phyloP scores from a whole-genome alignment of 2,888 invertebrate genomes.

The Eupeodes latifasciatus region DNA sequence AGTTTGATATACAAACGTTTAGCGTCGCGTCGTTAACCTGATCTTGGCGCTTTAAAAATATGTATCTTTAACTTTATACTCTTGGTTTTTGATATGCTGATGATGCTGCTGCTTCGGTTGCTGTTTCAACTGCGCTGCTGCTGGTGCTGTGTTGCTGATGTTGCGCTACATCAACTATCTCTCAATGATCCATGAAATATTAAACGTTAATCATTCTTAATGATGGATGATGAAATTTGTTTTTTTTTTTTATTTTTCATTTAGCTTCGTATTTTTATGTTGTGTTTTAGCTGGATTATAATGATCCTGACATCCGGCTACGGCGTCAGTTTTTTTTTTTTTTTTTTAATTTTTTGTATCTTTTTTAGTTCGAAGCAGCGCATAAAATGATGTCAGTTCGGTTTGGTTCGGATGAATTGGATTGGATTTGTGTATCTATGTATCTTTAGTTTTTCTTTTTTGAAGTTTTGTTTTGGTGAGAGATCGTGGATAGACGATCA shows the following conservation, averaged over 20 bases:
- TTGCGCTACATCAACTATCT: constrained; percentile 47
- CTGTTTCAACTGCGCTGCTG: not conserved
- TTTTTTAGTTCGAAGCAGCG: constrained; percentile 24
- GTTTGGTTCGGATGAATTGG: constrained; percentile 39
- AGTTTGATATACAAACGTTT: constrained; percentile 74
- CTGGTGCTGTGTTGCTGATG: constrained; percentile 23
- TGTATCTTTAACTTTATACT: not conserved
- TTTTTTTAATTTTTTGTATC: not conserved
- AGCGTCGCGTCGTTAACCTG: constrained; percentile 70
- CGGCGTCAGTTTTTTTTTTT: constrained; percentile 41
- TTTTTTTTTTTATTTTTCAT: constrained; percentile 34
- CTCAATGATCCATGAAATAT: constrained; percentile 72
- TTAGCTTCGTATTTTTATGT: constrained; percentile 23
- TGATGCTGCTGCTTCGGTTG: not conserved
- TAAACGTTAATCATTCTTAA: constrained; percentile 76
- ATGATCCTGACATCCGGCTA: constrained; percentile 73
- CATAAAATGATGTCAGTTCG: constrained; percentile 66
- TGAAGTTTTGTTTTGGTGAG: constrained; percentile 26
- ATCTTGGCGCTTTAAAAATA: constrained; percentile 61
- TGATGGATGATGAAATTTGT: constrained; percentile 76
- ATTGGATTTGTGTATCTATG: constrained; percentile 42
- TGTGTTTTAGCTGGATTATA: constrained; percentile 63
- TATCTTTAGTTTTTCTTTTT: constrained; percentile 8
- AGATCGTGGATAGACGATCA: constrained; percentile 67
- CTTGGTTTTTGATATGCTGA: constrained; percentile 18